phyloP scores from a whole-genome alignment of 2,888 invertebrate genomes.

The Biston betularia region DNA sequence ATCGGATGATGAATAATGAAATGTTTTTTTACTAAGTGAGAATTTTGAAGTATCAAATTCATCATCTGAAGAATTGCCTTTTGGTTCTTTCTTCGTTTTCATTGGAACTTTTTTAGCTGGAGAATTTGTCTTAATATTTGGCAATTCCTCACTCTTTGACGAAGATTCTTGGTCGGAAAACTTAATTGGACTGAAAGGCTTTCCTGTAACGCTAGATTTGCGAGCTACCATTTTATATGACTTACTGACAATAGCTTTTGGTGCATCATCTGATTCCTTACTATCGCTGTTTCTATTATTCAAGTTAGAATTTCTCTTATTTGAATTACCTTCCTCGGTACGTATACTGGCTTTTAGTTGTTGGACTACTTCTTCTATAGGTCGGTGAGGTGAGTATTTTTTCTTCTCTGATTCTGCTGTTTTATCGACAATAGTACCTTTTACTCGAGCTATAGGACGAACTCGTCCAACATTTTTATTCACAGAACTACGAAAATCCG shows the following conservation, averaged over 20 bases:
- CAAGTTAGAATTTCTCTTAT: slow-evolving; percentile 54
- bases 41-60: slow-evolving; percentile 78
- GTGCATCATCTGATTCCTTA: slow-evolving; percentile 65
- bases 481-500: slow-evolving; percentile 75
- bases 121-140: slow-evolving; percentile 47
- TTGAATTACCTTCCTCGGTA: slow-evolving; percentile 67
- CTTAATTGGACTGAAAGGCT: slow-evolving; percentile 80
- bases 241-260: slow-evolving; percentile 79
- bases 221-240: slow-evolving; percentile 84
- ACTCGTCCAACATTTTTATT: slow-evolving; percentile 78
- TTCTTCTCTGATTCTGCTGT: slow-evolving; percentile 77
- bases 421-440: slow-evolving; percentile 81
- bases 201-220: slow-evolving; percentile 82
- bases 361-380: slow-evolving; percentile 82
- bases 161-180: slow-evolving; percentile 70
- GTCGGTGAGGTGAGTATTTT: slow-evolving; percentile 79
- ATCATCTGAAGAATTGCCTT: slow-evolving; percentile 71
- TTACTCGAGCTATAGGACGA: slow-evolving; percentile 81
- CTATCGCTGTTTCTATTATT: slow-evolving; percentile 48
- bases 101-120: slow-evolving; percentile 56
- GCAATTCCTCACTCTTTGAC: slow-evolving; percentile 57
- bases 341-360: slow-evolving; percentile 77
- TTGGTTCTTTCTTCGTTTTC: slow-evolving; percentile 70
- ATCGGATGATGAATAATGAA: slow-evolving; percentile 76
- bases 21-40: slow-evolving; percentile 69